A percentile compares a stretch with the other conserved stretches of the same genome.
Conservation (phyloP, 2,797 vertebrate species). For the Falco columbarius region DNA sequence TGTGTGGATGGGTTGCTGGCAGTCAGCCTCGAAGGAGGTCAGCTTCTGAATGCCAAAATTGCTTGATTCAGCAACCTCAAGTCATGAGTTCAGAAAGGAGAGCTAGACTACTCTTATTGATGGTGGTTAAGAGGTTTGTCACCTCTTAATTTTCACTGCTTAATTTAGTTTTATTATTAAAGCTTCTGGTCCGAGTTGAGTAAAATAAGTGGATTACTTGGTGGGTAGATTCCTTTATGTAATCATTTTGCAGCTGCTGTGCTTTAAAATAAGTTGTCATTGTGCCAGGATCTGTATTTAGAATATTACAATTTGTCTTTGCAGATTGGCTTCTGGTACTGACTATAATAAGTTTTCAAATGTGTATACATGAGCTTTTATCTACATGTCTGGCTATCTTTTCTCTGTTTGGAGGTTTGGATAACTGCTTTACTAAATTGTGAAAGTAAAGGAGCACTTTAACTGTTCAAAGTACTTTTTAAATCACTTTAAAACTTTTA, state of each 20-base stretch:
- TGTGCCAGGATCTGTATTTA: conserved; percentile 31
- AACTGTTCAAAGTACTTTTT: not conserved
- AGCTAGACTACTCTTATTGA: not conserved
- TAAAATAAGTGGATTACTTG: not conserved
- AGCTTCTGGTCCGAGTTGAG: not conserved
- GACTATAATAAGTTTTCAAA: not conserved
- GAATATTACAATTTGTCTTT: conserved; percentile 30
- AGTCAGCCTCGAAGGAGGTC: not conserved
- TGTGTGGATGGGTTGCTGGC: not conserved
- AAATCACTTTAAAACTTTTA: not conserved
- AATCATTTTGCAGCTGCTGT: not conserved
- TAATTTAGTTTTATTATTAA: not conserved
- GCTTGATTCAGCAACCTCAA: not conserved
- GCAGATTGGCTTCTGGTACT: not conserved
- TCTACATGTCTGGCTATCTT: not conserved
- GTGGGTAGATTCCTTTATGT: not conserved
- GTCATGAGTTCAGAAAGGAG: not conserved
- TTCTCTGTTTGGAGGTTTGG: not conserved
- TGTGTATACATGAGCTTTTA: not conserved
- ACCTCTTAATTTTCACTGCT: not conserved
- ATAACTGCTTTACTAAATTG: not conserved
- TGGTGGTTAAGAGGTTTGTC: not conserved
- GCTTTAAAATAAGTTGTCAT: not conserved
- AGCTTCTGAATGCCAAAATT: conserved; percentile 5
- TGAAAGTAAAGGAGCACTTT: not conserved